These are phyloP conservation scores for Psilopsiagon aymara DNA, from an alignment of 2,113 vertebrate genomes.

Conservation along the genomic window DNA sequence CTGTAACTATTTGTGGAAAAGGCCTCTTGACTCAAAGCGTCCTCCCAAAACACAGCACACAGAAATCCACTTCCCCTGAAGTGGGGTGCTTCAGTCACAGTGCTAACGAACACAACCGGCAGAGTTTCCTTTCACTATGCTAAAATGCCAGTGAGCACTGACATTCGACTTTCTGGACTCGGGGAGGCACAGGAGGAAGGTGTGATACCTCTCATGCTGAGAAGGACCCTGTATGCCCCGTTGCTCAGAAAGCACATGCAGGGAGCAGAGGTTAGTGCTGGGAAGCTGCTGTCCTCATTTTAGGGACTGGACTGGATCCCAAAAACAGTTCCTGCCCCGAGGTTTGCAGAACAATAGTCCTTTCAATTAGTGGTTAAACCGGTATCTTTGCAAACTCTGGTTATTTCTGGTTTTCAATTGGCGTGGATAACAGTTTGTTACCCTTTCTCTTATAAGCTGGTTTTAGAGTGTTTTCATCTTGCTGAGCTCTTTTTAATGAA, in stretches of 20 bases:
- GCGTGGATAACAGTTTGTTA: not conserved
- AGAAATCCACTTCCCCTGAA: not conserved
- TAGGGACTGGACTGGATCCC: not conserved
- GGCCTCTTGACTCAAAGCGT: not conserved
- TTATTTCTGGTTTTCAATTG: not conserved
- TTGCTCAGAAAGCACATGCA: accelerated
- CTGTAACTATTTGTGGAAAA: not conserved
- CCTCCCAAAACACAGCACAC: not conserved
- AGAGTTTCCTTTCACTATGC: not conserved
- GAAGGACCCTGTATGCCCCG: accelerated
- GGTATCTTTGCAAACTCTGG: not conserved
- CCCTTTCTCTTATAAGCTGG: not conserved
- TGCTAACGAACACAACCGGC: not conserved
- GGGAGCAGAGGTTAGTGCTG: accelerated
- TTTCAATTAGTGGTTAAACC: not conserved
- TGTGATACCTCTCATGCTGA: not conserved
- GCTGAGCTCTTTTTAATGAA: not conserved
- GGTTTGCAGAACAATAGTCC: not conserved
- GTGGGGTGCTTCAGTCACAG: not conserved
- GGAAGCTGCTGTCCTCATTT: not conserved
- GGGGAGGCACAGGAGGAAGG: not conserved
- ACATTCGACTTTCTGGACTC: not conserved
- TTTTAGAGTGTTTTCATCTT: not conserved
- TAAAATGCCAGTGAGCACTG: not conserved
- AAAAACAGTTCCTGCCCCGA: not conserved